phyloP scores from a whole-genome alignment of 1,140 invertebrate genomes.

The Apis florea region DNA sequence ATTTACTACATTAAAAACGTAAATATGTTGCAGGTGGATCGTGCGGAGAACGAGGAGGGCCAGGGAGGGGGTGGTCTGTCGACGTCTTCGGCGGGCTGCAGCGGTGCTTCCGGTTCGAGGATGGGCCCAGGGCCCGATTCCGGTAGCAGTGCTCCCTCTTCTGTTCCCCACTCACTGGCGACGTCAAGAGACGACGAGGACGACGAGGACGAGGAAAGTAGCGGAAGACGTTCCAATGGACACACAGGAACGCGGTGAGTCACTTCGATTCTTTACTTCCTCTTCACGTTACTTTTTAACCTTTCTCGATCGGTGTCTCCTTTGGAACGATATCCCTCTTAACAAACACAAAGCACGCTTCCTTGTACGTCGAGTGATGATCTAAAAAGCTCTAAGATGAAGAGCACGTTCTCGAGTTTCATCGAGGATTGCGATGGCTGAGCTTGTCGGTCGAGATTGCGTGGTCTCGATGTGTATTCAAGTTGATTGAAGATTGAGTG shows the following conservation, averaged over 20 bases:
- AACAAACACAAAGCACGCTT: neutral
- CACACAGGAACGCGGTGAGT: slow-evolving; percentile 74
- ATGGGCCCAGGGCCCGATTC: slow-evolving; percentile 79
- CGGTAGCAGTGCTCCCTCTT: slow-evolving; percentile 78
- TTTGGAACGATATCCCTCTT: neutral
- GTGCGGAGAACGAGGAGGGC: slow-evolving; percentile 77
- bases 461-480: neutral
- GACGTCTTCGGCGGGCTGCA: slow-evolving; percentile 66
- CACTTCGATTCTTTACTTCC: neutral
- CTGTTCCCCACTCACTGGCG: slow-evolving; percentile 76
- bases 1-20: too few relatives aligned
- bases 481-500: neutral
- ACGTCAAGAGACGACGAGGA: slow-evolving; percentile 79
- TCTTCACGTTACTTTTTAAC: neutral
- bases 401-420: neutral
- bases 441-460: neutral
- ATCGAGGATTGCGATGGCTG: neutral
- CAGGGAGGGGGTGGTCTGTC: slow-evolving; percentile 75
- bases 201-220: slow-evolving; percentile 78
- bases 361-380: neutral
- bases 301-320: neutral
- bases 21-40: slow-evolving; percentile 73
- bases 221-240: slow-evolving; percentile 73
- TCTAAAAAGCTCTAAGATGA: neutral
- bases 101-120: slow-evolving; percentile 74